Conservation (phyloP, 37 sponge, comb jelly and placozoan genomes). For the Spongilla lacustris region DNA sequence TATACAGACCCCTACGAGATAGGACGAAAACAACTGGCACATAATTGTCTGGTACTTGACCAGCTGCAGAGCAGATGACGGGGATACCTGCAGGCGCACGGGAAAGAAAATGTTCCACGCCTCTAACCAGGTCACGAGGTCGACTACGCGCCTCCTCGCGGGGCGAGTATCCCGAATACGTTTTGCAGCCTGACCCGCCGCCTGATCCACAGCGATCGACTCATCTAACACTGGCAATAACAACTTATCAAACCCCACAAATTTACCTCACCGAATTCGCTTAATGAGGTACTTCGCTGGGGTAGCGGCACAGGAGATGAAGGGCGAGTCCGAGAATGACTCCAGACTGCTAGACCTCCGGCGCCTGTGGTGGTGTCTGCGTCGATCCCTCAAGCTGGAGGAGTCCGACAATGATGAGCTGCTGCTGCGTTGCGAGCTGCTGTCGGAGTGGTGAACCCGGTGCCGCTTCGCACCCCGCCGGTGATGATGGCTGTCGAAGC, state of each 20-base stretch:
- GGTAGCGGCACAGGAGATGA: constrained; percentile 24
- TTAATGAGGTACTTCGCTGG: not conserved
- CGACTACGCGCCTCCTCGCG: constrained; percentile 1
- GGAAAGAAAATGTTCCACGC: constrained; percentile 44
- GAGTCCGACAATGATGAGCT: not conserved
- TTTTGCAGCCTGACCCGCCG: not conserved
- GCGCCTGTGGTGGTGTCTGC: not conserved
- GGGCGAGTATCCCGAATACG: not conserved
- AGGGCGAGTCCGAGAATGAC: constrained; percentile 3
- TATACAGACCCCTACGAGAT: constrained; percentile 5
- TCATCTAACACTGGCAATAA: constrained; percentile 2
- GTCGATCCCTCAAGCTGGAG: not conserved
- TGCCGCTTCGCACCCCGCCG: not conserved
- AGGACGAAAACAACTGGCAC: not conserved
- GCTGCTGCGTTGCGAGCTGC: not conserved
- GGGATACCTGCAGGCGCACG: not conserved
- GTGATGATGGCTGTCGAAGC: not conserved
- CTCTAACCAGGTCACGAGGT: constrained; percentile 38
- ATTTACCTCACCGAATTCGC: constrained; percentile 34
- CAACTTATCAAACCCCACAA: constrained; percentile 10
- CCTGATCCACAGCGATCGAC: not conserved
- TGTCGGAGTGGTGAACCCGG: not conserved
- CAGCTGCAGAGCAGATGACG: constrained; percentile 30
- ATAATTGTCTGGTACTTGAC: constrained; percentile 39
- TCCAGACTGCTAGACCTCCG: not conserved